Evolutionary conservation across 1,140 invertebrate species (phyloP).

Genomic region (Caenorhabditis brenneri): DNA sequence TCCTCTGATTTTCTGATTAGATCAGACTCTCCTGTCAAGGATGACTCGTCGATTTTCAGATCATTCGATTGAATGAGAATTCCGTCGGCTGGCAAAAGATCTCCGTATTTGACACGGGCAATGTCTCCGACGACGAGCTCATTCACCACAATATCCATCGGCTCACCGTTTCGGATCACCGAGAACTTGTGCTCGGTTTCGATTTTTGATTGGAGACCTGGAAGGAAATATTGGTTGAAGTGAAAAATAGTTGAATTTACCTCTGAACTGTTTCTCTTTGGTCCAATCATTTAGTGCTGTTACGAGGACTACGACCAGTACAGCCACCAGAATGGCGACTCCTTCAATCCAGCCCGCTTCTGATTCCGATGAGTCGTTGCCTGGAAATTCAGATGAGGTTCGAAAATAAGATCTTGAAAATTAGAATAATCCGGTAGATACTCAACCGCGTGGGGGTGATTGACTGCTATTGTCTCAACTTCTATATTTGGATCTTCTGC

Average conservation of each 20-base stretch:
- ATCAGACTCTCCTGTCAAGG: slow-evolving; percentile 97
- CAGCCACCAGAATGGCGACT: slow-evolving; percentile 69
- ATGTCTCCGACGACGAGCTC: slow-evolving; percentile 98
- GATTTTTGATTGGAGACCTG: slow-evolving; percentile 89
- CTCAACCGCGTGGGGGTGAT: too few relatives aligned
- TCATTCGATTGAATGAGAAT: slow-evolving; percentile 97
- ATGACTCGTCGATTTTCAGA: slow-evolving; percentile 96
- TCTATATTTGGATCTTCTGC: too few relatives aligned
- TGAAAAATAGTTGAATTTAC: too few relatives aligned
- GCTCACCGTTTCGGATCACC: slow-evolving; percentile 88
- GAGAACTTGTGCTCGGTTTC: slow-evolving; percentile 98
- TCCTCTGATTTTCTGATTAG: slow-evolving; percentile 94
- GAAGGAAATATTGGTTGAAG: too few relatives aligned
- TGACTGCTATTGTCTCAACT: too few relatives aligned
- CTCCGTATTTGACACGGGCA: slow-evolving; percentile 81
- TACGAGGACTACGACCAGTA: slow-evolving; percentile 69
- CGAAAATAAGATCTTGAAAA: not conserved
- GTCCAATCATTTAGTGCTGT: slow-evolving; percentile 69
- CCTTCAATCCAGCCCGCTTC: slow-evolving; percentile 76
- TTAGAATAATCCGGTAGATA: not conserved
- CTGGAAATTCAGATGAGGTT: not conserved
- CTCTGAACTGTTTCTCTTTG: slow-evolving; percentile 69
- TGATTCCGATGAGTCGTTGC: slow-evolving; percentile 20
- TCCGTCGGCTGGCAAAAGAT: slow-evolving; percentile 95
- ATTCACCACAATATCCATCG: slow-evolving; percentile 86